Conservation (phyloP, 1,140 invertebrate genomes). For the Calephelis virginiensis region DNA sequence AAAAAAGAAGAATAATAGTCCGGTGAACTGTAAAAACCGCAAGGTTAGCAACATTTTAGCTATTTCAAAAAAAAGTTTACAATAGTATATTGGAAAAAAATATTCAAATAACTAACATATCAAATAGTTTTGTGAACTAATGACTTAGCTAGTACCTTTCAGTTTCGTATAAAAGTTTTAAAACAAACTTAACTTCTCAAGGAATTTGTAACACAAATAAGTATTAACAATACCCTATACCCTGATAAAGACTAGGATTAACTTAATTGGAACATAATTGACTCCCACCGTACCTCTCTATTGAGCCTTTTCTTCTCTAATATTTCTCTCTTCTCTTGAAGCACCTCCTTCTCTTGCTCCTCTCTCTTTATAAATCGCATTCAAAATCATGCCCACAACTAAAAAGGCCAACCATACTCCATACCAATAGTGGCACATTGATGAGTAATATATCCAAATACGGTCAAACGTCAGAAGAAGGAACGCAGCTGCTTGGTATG, state of each 20-base stretch:
- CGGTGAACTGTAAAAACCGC: no score
- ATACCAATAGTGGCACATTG: constrained; percentile 88
- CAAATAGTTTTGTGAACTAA: no score
- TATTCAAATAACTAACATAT: no score
- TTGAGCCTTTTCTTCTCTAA: not conserved
- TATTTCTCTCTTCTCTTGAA: not conserved
- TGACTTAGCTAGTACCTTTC: no score
- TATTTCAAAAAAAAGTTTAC: no score
- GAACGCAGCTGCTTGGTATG: constrained; percentile 94
- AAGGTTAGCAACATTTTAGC: no score
- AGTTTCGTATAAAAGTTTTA: no score
- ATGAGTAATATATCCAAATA: constrained; percentile 89
- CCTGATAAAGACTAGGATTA: constrained; percentile 2
- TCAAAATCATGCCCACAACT: constrained; percentile 65
- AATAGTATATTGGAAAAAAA: no score
- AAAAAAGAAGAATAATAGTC: no score
- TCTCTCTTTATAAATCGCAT: constrained; percentile 20
- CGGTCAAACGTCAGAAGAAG: constrained; percentile 86
- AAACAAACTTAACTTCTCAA: not conserved
- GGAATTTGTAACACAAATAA: not conserved
- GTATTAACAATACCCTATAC: constrained; percentile 1
- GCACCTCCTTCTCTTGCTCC: not conserved
- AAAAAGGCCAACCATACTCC: constrained; percentile 77
- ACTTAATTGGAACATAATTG: constrained; percentile 4
- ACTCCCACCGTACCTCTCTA: not conserved